Base-by-base conservation (phyloP, 2,888 invertebrate species). In the Drosophila multiciliata region DNA sequence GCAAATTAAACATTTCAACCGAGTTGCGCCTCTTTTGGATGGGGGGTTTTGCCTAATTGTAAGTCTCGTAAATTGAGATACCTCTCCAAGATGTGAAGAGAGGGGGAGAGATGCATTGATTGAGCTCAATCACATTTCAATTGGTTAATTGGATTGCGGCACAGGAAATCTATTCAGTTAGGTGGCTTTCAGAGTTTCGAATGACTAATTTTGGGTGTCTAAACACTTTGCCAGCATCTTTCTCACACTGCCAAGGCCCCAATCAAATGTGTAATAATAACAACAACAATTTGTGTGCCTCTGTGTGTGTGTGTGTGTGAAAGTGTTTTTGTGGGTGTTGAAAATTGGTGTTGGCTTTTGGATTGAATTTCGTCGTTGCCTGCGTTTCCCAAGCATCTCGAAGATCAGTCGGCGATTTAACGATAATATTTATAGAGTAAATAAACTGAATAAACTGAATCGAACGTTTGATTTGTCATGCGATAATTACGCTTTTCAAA, bases 401-500 rank as follows among this genome's bases (percentile, higher is more conserved):
- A 55, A 54, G 79, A 69, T 74, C 74, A 50, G 54, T n/a, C 62
- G 50, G 26, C 45, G 60, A 42, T 52, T 50, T 32, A 62, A 40
- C 75, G 80, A 80, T 85, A 86, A 83, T 85, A 73, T 90, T 89
- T 90, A 83, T 88, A 78, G 83, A 80, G 75, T 88, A 86, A 90
- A 90, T 83, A 86, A 75, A 59, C 35, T 70, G 69, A 38, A 68
- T 66, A 66, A 50, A 72, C 73, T 23, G 23, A 23, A 80, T 80
- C 73, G 45, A 72, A 54, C 75, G 81, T 80, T 86, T 88, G 83
- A 83, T 88, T 88, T 86, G 90, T 85, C 85, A 86, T 73, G 89
- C 70, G 90, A 88, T 86, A 86, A 90, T 90, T 88, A 90, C 76
- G 89, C 78, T 86, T 88, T 88, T 88, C 90, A 86, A 90, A 78